These are phyloP conservation scores for Polymixis flavicincta DNA, from an alignment of 2,888 invertebrate genomes.

Conservation along the genomic window DNA sequence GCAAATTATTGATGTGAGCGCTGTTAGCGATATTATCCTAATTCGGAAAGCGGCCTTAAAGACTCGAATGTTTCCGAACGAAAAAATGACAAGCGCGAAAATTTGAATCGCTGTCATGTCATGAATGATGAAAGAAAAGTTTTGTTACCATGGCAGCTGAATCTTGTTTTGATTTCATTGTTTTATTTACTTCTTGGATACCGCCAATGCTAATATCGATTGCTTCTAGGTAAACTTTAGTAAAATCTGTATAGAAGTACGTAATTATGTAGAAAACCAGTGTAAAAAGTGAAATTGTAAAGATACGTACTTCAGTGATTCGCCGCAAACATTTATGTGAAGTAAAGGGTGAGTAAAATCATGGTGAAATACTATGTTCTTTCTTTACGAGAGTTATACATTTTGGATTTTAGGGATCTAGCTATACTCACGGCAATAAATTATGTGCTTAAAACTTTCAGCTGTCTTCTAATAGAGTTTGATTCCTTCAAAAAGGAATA, in stretches of 20 bases:
- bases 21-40: too few species aligned
- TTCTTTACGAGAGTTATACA: not conserved
- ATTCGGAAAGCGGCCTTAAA: too few species aligned
- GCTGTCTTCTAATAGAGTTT: not conserved
- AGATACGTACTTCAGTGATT: not conserved
- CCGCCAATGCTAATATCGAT: slow-evolving; percentile 33
- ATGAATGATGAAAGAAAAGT: slow-evolving; percentile 20
- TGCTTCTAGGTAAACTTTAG: not conserved
- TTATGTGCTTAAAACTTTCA: not conserved
- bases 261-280: slow-evolving; percentile 13
- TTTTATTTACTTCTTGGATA: slow-evolving; percentile 63
- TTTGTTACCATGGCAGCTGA: slow-evolving; percentile 58
- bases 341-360: too few species aligned
- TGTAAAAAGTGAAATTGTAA: not conserved
- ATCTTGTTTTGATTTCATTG: slow-evolving; percentile 58
- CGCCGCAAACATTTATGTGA: not conserved
- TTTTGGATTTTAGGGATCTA: not conserved
- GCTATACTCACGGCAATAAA: not conserved
- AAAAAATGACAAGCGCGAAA: slow-evolving; percentile 35
- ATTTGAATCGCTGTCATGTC: slow-evolving; percentile 64
- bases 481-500: not conserved
- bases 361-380: not conserved
- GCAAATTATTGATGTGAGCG: too few species aligned
- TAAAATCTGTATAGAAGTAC: not conserved
- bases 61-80: slow-evolving; percentile 37